Percentiles rank a stretch among this genome's conserved stretches.
These are phyloP conservation scores for Cephus sareptanus DNA, from an alignment of 2,888 invertebrate genomes.

Conservation along the genomic window DNA sequence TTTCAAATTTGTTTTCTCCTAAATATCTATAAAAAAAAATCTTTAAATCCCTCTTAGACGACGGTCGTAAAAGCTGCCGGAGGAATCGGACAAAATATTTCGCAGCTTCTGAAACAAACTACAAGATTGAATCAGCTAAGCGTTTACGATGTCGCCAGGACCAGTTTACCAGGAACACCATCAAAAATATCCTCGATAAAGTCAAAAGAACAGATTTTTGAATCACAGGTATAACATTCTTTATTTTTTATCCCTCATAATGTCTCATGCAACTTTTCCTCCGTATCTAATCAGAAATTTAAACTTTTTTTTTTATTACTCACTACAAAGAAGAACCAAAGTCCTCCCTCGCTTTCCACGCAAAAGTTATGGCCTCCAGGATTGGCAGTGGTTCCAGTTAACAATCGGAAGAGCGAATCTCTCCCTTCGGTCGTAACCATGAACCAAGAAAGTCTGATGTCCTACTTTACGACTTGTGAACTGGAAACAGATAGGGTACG, in stretches of 20 bases:
- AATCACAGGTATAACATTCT: not conserved
- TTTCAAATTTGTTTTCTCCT: not conserved
- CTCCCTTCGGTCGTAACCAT: constrained; percentile 7
- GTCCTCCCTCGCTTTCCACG: not conserved
- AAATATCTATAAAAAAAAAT: not conserved
- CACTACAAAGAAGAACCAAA: not conserved
- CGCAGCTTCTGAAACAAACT: not conserved
- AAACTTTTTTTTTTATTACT: not conserved
- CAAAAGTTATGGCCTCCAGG: not conserved
- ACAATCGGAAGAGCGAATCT: constrained; percentile 10
- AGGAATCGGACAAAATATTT: constrained; percentile 1
- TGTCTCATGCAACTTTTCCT: not conserved
- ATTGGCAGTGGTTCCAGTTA: not conserved
- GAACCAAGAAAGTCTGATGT: constrained; percentile 8
- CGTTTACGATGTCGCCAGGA: not conserved
- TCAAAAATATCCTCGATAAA: not conserved
- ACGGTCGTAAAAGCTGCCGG: not conserved
- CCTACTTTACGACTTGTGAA: constrained; percentile 26
- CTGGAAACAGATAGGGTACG: constrained; percentile 28
- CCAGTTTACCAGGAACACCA: not conserved
- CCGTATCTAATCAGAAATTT: too few species aligned
- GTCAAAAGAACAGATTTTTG: not conserved
- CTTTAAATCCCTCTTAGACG: not conserved
- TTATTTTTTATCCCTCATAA: not conserved
- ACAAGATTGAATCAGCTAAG: not conserved